These are phyloP conservation scores for Climacteris rufus DNA, from an alignment of 2,113 vertebrate species.

Conservation along the genomic window DNA sequence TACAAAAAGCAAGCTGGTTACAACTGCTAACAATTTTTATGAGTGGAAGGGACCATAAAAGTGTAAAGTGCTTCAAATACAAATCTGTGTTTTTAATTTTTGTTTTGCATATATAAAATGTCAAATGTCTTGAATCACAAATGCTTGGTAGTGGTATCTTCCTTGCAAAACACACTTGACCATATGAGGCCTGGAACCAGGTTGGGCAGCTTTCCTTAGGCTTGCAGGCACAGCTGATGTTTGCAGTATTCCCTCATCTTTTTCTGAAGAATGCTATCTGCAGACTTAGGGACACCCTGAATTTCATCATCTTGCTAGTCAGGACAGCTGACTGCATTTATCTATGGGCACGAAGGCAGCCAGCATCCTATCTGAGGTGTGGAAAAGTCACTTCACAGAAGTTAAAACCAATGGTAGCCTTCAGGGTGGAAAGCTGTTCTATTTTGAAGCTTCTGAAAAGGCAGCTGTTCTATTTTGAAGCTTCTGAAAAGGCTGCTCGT, in stretches of 20 bases:
- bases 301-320: neutral
- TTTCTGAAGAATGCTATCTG: neutral
- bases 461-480: neutral
- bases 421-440: conserved; percentile 16
- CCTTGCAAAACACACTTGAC: conserved; percentile 5
- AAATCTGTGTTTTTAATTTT: neutral
- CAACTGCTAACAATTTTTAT: neutral
- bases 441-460: neutral
- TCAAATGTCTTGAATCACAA: neutral
- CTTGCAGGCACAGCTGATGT: conserved; percentile 9
- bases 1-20: neutral
- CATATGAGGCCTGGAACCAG: neutral
- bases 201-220: neutral
- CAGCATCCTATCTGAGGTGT: neutral
- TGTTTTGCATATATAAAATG: neutral
- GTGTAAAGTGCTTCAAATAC: conserved; percentile 56
- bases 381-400: conserved; percentile 62
- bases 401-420: conserved; percentile 38
- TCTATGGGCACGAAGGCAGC: neutral
- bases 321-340: neutral
- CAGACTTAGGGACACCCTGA: neutral
- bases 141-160: neutral
- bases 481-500: neutral
- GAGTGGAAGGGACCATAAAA: neutral
- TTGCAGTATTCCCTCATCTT: neutral